Evolutionary conservation across 2,888 invertebrate genomes (phyloP).

Genomic region (Oligia latruncula): DNA sequence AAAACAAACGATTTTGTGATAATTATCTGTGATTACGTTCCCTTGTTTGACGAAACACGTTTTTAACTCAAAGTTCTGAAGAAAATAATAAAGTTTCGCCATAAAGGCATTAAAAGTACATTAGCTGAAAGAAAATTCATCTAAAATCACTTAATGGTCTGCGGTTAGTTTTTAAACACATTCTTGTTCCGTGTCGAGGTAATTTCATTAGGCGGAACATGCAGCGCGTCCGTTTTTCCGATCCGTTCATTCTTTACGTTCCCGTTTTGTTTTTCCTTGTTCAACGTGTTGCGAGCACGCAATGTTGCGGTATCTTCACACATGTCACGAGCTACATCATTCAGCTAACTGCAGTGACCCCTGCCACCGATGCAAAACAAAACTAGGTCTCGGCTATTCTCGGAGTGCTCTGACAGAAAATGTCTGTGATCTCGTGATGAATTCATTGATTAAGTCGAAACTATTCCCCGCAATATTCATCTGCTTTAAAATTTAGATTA

Average conservation of each 20-base stretch:
- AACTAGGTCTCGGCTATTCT: slow-evolving; percentile 79
- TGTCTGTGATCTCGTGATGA: slow-evolving; percentile 49
- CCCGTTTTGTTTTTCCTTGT: slow-evolving; percentile 62
- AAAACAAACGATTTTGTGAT: background rate
- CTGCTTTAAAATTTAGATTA: background rate
- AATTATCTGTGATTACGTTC: slow-evolving; percentile 5
- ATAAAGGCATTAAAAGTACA: background rate
- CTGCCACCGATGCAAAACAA: slow-evolving; percentile 71
- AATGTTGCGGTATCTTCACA: slow-evolving; percentile 75
- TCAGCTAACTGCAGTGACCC: slow-evolving; percentile 75
- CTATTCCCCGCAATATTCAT: slow-evolving; percentile 18
- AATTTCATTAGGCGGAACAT: slow-evolving; percentile 55
- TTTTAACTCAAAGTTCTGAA: background rate
- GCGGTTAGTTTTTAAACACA: slow-evolving; percentile 38
- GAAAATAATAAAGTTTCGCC: background rate
- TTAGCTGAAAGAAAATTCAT: slow-evolving; percentile 2
- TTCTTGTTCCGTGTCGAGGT: slow-evolving; percentile 16
- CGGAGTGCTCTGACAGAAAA: slow-evolving; percentile 72
- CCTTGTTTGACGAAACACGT: background rate
- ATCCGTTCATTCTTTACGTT: slow-evolving; percentile 58
- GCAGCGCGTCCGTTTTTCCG: slow-evolving; percentile 39
- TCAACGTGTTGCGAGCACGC: slow-evolving; percentile 72
- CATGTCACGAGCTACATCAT: slow-evolving; percentile 70
- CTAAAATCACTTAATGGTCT: slow-evolving; percentile 12
- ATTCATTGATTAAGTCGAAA: slow-evolving; percentile 58